Base-by-base conservation (phyloP, 2,888 invertebrate species). In the Heliconius charithonia region DNA sequence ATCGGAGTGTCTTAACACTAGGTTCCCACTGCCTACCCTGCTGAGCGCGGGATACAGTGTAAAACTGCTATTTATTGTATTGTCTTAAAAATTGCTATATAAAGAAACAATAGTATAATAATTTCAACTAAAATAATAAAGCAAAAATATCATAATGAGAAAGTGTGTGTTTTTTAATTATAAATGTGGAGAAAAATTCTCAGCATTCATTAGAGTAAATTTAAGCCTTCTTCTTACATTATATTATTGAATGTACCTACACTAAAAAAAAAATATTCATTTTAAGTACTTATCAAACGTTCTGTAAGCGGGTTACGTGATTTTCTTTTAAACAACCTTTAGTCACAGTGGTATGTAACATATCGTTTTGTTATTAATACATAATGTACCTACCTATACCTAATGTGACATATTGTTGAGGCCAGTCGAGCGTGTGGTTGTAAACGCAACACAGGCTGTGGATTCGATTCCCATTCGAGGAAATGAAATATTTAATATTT, bases 251-350 rank as follows among this genome's bases (percentile, higher is more conserved):
- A 29, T 63, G 7, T 63, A 27, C 16, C 4, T n/a, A n/a, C n/a
- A n/a, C n/a, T n/a, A n/a, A n/a, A n/a, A 51, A 62, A 66, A 37
- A 67, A n/a, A 67, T n/a, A 51, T 56, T 3, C 13, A 13, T 32
- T 32, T 13, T 29, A n/a, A n/a, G n/a, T n/a, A n/a, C 51, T 71
- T 72, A 72, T 56, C 32, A 19, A 51, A 56, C 13, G n/a, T 29
- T 56, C 71, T 12, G 71, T 32, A 56, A 4, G n/a, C 6, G 16
- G 41, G n/a, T 69, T 69, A 69, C 72, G 72, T 72, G 72, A 59
- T 72, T 59, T 72, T 59, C 72, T 59, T 72, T 59, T 37, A 59
- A 72, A 59, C 56, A 56, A 72, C 32, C 32, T 72, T 59, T 59
- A 72, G 59, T 59, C 72, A 72, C 37, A 32, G n/a, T 56, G 13